Base-by-base conservation (phyloP, 2,888 invertebrate genomes). In the Sarcophaga subvicina region DNA sequence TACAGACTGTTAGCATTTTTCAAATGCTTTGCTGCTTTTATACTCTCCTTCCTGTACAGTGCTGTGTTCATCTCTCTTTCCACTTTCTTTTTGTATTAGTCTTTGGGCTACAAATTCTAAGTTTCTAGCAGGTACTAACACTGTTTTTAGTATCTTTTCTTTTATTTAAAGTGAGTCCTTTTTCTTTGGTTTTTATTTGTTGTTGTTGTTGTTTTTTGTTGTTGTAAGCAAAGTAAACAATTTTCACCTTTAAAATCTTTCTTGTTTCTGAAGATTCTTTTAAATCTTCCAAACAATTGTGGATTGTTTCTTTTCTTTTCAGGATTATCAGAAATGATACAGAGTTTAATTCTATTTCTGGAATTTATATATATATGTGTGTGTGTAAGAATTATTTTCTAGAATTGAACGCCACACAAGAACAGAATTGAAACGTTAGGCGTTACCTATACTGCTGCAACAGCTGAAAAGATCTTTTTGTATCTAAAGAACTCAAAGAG, bases 161-260 rank as follows among this genome's bases (percentile, higher is more conserved):
- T 22, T 62, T n/a, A 17, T 14, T 59, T 49, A 17, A 12, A 8
- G 37, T 54, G 64, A 66, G 37, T 37, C 27, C 66, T 76, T 84
- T 72, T 17, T 17, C 14, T 54, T 76, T 84, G 63, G 54, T 37
- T 69, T 3, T 3, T 4, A 62, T 17, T 47, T 12, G 5, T 66
- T 54, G 4, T 77, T 45, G 66, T 37, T 22, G 22, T 22, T 22
- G 1, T 22, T 62, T 73, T 37, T 62, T 71, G 25, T 60, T 27
- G 47, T 69, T 12, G 45, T 47, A 45, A 20, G 20, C 14, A 72
- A 72, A 54, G 63, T 66, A 82, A 76, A 78, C 25, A 72, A 73
- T 78, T 67, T 85, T 81, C 81, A 80, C 22, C 66, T 76, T 79
- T 59, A 60, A 75, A 79, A 79, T 66, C 60, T 49, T 4, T 76